Evolutionary conservation across 2,888 invertebrate species (phyloP), one percentile per base, ranked within the genome.

Genomic region (Chouioia cunea): DNA sequence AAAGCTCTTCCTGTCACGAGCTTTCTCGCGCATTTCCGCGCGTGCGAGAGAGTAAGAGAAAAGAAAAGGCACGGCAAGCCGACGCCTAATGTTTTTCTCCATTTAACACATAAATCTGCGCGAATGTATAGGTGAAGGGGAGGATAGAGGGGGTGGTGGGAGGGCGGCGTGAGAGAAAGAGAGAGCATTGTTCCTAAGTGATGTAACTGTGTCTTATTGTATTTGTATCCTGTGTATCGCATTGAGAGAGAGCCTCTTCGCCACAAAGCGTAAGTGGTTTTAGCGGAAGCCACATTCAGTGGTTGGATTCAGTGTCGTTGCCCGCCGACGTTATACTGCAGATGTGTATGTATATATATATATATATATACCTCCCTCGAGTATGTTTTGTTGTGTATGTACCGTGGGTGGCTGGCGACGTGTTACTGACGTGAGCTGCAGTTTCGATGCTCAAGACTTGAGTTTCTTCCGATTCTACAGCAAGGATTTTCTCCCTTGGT

Each of bases 201-300:
- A 85, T 85, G 83, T 85, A 85, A 85, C 85, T 85, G 83, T 84
- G 84, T 85, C 84, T 85, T 85, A 85, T 85, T 85, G 85, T 85
- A 85, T 85, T 85, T 85, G 85, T 85, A 85, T 85, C 85, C 85
- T 84, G 85, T 36, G 36, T 84, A 85, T 85, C 82, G 84, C 78
- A 85, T 85, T 85, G 84, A 85, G 82, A 81, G 36, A 83, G 82
- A 83, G 83, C 79, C 82, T 84, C 82, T 52, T 63, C 63, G 80
- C 82, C 83, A 82, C 84, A 83, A 84, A 85, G 84, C 85, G 84
- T 85, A 85, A 85, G 85, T 85, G 85, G 85, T 85, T 85, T 84
- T 82, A 82, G 84, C 85, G 85, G 85, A 85, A 85, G 84, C 83
- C 83, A 83, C 85, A 85, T 85, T 85, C 83, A 85, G 84, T 80